Evolutionary conservation across 2,113 vertebrate species (phyloP), one percentile per base, ranked within the genome.

Genomic region (Grus americana): DNA sequence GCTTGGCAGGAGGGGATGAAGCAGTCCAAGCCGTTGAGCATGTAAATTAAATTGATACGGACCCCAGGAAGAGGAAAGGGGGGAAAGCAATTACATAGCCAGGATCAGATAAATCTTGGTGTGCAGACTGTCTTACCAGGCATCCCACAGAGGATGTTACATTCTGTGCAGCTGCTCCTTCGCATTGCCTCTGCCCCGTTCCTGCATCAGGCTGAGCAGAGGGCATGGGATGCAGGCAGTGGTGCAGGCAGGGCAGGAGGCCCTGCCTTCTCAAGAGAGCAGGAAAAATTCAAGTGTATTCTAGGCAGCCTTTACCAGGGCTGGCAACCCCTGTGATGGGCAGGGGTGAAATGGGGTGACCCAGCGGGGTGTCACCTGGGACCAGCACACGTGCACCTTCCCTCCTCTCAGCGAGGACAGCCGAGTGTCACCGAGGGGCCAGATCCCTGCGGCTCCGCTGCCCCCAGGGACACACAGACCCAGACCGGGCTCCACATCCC

Each of bases 121-220:
- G 22, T 30, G 27, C 10, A 36, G 66, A 34, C 21, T 3, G 0
- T 20, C 32, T 54, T 10, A 20, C 47, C 1, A 0, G 20, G 38
- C 32, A 54, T 62, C 68, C 81, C 6, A 14, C 0, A 2, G 47
- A 36, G 47, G 15, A 7, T 5, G 12, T 19, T n/a, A 2, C 18
- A 1, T 61, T 30, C 42, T 10, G 32, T 12, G 11, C 1, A 12
- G 59, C 27, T 40, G 42, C n/a, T 63, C 32, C 38, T 30, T 32
- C 7, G 5, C 50, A 5, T 67, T 9, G 3, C 29, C 59, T 34
- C 38, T 54, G 58, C 46, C 59, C n/a, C 1, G 3, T 34, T 30
- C 65, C 80, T 2, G 2, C 30, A 5, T 8, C 4, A 24, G 49
- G 49, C 49, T 47, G 70, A 21, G 30, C 42, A 7, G 59, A n/a